A percentile compares a stretch with the other conserved stretches of the same genome.
Evolutionary conservation across 2,797 vertebrate genomes (phyloP).

Genomic region (Cuculus canorus): DNA sequence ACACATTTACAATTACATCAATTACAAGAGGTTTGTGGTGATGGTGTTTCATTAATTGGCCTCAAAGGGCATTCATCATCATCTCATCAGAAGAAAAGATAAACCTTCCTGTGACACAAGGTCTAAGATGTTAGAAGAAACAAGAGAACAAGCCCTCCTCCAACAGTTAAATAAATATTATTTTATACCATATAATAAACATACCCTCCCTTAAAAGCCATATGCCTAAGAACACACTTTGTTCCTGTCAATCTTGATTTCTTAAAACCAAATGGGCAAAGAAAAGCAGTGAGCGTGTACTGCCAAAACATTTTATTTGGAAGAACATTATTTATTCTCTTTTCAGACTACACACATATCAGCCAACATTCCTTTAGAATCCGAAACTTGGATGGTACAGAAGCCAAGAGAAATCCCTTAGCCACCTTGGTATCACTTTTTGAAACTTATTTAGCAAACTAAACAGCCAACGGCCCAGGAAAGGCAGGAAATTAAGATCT

Average conservation of each 20-base stretch:
- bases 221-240: background rate
- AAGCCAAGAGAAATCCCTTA: background rate
- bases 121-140: background rate
- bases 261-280: background rate
- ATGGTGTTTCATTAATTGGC: background rate
- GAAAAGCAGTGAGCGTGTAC: background rate
- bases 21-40: background rate
- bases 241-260: background rate
- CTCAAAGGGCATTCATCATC: background rate
- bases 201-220: background rate
- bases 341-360: accelerated
- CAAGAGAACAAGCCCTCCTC: background rate
- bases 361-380: background rate
- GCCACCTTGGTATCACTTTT: background rate
- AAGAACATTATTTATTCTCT: background rate
- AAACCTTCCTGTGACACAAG: background rate
- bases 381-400: background rate
- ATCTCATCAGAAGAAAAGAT: background rate
- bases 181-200: background rate
- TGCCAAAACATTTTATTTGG: background rate
- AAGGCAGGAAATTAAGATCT: background rate
- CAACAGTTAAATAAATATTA: background rate
- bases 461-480: background rate
- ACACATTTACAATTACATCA: background rate
- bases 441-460: background rate